Conservation (phyloP, 2,113 vertebrate species). For the Alces alces region DNA sequence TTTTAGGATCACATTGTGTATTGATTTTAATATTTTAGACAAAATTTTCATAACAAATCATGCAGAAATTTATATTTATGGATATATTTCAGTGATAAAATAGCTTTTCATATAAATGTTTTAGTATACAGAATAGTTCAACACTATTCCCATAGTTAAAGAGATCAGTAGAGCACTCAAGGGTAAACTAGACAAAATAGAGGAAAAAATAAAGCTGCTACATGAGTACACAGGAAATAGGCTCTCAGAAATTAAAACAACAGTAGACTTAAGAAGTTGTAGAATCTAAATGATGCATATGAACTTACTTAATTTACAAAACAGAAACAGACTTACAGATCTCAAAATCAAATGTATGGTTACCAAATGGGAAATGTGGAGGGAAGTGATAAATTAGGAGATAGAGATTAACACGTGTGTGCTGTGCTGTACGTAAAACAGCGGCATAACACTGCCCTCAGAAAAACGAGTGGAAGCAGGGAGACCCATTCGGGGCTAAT, state of each 20-base stretch:
- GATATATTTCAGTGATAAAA: background rate
- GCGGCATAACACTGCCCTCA: rapidly evolving
- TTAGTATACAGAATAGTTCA: background rate
- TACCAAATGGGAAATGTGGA: background rate
- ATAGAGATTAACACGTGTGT: background rate
- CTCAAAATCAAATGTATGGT: background rate
- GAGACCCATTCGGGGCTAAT: background rate
- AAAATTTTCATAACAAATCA: background rate
- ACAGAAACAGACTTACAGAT: background rate
- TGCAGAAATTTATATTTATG: background rate
- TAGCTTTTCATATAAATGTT: background rate
- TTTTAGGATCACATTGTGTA: background rate
- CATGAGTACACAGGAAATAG: background rate
- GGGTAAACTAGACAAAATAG: background rate
- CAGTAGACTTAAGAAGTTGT: background rate
- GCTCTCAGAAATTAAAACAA: background rate
- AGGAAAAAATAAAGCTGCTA: background rate
- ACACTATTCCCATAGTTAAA: background rate
- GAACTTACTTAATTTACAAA: background rate
- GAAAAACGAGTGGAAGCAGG: background rate
- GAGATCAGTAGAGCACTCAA: background rate
- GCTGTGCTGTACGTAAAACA: background rate
- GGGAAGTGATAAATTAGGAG: background rate
- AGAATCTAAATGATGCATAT: background rate
- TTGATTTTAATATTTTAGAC: background rate